phyloP scores from a whole-genome alignment of 2,797 vertebrate species.

The Buceros bicornis region DNA sequence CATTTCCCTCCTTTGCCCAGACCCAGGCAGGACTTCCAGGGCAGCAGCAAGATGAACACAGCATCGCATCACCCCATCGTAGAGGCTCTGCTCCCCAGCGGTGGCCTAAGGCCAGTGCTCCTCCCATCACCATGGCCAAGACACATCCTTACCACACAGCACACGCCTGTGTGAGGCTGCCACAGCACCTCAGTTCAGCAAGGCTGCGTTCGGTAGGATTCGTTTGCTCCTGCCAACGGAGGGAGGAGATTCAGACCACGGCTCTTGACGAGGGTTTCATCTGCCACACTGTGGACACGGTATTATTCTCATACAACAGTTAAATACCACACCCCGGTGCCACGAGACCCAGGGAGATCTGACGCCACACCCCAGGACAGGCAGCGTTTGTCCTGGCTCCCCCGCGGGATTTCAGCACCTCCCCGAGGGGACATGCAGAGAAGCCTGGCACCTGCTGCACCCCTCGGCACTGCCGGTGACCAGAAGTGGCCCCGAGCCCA shows the following conservation, averaged over 20 bases:
- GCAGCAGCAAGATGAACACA: not conserved
- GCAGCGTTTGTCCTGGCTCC: not conserved
- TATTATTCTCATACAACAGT: not conserved
- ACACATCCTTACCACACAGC: not conserved
- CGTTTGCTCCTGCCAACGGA: not conserved
- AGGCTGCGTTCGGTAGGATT: not conserved
- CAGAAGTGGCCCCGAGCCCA: fast-evolving
- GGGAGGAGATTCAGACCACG: not conserved
- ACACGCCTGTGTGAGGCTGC: not conserved
- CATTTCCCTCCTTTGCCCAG: not conserved
- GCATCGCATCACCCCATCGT: fast-evolving
- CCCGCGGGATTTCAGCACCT: not conserved
- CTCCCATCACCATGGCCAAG: not conserved
- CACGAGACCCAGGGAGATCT: not conserved
- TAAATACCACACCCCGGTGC: not conserved
- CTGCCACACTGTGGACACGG: not conserved
- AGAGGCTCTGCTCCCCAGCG: not conserved
- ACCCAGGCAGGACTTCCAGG: not conserved
- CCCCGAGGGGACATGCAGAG: not conserved
- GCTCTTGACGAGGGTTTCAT: not conserved
- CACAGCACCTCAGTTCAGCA: not conserved
- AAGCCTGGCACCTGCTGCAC: not conserved
- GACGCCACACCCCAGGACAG: not conserved
- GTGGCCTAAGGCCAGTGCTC: not conserved
- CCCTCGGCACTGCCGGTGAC: not conserved